Percentiles rank a stretch among this genome's conserved stretches.
Conservation (phyloP, 2,888 invertebrate genomes). For the Poecilus cupreus region DNA sequence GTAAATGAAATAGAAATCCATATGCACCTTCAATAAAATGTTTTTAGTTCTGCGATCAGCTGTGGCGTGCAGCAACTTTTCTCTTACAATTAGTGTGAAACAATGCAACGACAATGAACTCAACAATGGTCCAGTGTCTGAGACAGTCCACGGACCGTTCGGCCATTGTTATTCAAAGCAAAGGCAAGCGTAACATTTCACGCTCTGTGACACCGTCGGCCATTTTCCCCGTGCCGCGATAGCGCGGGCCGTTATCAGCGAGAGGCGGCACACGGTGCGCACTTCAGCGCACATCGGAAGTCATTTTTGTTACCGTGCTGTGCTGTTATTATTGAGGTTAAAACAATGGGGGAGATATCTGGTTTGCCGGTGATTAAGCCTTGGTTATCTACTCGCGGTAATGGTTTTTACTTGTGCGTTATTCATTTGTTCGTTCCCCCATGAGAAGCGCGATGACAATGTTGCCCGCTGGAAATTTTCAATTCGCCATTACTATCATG, state of each 20-base stretch:
- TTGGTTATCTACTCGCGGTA: constrained; percentile 47
- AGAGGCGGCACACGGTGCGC: constrained; percentile 48
- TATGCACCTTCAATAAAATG: background rate
- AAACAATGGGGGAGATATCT: constrained; percentile 55
- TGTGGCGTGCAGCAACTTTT: background rate
- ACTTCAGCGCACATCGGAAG: constrained; percentile 18
- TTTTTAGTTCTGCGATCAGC: background rate
- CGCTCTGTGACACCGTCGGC: constrained; percentile 70
- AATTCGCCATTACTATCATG: background rate
- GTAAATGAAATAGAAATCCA: constrained; percentile 16
- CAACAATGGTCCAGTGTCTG: constrained; percentile 7
- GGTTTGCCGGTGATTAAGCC: constrained; percentile 36
- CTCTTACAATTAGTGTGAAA: constrained; percentile 17
- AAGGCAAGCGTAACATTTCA: constrained; percentile 71
- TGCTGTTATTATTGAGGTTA: constrained; percentile 49
- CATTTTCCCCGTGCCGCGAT: constrained; percentile 70
- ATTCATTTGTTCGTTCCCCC: constrained; percentile 37
- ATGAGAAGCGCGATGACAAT: background rate
- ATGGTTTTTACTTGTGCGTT: constrained; percentile 49
- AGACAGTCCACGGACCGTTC: constrained; percentile 61
- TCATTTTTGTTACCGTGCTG: constrained; percentile 34
- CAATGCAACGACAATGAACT: constrained; percentile 24
- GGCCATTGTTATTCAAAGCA: constrained; percentile 69
- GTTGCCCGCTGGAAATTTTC: background rate
- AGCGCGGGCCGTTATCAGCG: constrained; percentile 69